phyloP scores from a whole-genome alignment of 2,113 vertebrate species.

The Rattus rattus region DNA sequence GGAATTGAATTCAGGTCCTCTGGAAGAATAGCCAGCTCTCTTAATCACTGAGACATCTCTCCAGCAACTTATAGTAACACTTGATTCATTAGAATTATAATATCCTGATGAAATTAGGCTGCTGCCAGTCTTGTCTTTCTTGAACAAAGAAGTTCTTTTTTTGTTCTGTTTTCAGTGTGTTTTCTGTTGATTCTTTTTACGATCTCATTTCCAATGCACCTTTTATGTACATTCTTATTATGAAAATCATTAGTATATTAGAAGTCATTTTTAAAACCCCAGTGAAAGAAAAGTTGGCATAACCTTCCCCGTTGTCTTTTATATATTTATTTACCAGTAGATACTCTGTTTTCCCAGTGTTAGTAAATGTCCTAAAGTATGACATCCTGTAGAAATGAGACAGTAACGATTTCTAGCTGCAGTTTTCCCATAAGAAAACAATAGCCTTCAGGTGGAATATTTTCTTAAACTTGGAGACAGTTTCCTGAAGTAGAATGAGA shows the following conservation, averaged over 20 bases:
- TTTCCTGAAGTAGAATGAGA: conserved; percentile 17
- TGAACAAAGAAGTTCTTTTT: conserved; percentile 32
- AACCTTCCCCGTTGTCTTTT: neutral
- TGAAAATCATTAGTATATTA: conserved; percentile 6
- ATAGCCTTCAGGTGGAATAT: neutral
- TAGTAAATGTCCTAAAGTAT: neutral
- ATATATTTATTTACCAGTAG: conserved; percentile 1
- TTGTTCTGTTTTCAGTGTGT: neutral
- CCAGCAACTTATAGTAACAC: too few relatives aligned
- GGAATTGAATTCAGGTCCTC: too few relatives aligned
- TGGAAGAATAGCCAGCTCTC: too few relatives aligned
- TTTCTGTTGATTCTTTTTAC: neutral
- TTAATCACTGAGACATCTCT: too few relatives aligned
- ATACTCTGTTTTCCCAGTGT: neutral
- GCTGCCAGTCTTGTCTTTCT: neutral
- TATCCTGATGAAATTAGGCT: conserved; percentile 4
- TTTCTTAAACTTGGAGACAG: conserved; percentile 26
- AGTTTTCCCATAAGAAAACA: conserved; percentile 27
- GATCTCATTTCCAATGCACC: neutral
- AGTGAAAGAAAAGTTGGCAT: conserved; percentile 3
- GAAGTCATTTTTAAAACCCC: neutral
- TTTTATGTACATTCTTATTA: neutral
- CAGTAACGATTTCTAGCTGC: neutral
- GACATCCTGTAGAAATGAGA: neutral
- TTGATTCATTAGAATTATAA: neutral